Conservation (phyloP, 2,888 invertebrate genomes). For the Lepas anatifera region DNA sequence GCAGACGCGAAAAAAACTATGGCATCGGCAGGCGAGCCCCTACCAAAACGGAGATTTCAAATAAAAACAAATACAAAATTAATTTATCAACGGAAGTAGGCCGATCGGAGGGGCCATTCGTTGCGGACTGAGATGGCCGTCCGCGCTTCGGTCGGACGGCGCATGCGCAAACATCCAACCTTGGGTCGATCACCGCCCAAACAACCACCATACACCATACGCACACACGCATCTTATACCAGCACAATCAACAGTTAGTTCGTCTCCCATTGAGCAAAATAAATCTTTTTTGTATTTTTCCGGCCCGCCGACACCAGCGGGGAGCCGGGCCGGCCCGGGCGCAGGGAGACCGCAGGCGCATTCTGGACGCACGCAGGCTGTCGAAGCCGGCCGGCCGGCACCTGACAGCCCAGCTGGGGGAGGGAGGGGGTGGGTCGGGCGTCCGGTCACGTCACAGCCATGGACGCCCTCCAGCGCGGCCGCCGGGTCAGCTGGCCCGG, state of each 20-base stretch:
- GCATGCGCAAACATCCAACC: too few relatives aligned
- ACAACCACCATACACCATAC: not conserved
- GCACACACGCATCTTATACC: not conserved
- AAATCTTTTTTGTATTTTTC: constrained; percentile 10
- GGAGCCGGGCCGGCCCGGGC: too few relatives aligned
- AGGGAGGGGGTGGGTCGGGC: not conserved
- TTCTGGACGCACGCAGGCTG: not conserved
- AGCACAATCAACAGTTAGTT: constrained; percentile 4
- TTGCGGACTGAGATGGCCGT: too few relatives aligned
- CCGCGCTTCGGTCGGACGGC: too few relatives aligned
- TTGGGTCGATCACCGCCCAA: not conserved
- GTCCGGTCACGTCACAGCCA: not conserved
- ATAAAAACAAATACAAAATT: constrained; percentile 10
- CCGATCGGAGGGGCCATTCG: not conserved
- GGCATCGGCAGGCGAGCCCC: not conserved
- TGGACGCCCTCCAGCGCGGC: not conserved
- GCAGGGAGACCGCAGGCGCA: too few relatives aligned
- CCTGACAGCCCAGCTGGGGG: too few relatives aligned
- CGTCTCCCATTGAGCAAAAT: constrained; percentile 11
- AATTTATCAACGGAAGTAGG: not conserved
- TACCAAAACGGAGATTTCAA: not conserved
- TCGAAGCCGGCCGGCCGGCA: not conserved
- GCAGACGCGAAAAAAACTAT: not conserved
- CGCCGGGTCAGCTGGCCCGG: not conserved
- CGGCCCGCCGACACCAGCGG: not conserved